Percentiles rank a stretch among this genome's conserved stretches.
Conservation (phyloP, 35 echinoderm and acorn worm species). For the Apostichopus californicus region DNA sequence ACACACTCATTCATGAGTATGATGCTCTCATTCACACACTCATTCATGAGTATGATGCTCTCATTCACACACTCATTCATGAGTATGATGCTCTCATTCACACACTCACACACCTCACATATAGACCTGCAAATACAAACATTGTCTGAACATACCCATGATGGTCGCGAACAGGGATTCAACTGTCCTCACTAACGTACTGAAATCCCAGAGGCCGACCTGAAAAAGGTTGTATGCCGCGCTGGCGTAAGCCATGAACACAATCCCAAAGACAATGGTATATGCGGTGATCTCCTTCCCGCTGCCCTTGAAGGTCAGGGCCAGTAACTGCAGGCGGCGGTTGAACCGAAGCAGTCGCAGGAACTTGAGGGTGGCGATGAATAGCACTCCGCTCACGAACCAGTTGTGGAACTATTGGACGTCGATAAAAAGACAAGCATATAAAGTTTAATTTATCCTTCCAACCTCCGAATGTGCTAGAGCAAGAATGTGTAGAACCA, state of each 20-base stretch:
- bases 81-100: no score
- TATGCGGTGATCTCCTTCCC: conserved; percentile 77
- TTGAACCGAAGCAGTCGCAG: conserved; percentile 86
- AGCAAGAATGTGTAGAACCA: no score
- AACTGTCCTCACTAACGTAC: conserved; percentile 71
- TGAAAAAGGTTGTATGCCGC: conserved; percentile 72
- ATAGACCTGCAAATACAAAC: neutral
- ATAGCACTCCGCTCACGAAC: conserved; percentile 70
- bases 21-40: no score
- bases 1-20: no score
- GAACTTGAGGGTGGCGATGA: conserved; percentile 89
- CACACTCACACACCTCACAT: no score
- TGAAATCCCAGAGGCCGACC: conserved; percentile 60
- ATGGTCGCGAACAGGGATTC: conserved; percentile 93
- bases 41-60: no score
- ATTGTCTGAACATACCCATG: conserved; percentile 67
- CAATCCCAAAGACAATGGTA: conserved; percentile 80
- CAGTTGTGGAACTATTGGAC: conserved; percentile 67
- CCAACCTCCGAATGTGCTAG: no score
- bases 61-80: no score
- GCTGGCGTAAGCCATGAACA: conserved; percentile 77
- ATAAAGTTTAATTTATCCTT: neutral
- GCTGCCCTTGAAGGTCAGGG: conserved; percentile 61
- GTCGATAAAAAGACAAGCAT: neutral
- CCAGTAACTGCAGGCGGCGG: conserved; percentile 77